phyloP scores from a whole-genome alignment of 2,797 vertebrate species.

The Alfaro cultratus region DNA sequence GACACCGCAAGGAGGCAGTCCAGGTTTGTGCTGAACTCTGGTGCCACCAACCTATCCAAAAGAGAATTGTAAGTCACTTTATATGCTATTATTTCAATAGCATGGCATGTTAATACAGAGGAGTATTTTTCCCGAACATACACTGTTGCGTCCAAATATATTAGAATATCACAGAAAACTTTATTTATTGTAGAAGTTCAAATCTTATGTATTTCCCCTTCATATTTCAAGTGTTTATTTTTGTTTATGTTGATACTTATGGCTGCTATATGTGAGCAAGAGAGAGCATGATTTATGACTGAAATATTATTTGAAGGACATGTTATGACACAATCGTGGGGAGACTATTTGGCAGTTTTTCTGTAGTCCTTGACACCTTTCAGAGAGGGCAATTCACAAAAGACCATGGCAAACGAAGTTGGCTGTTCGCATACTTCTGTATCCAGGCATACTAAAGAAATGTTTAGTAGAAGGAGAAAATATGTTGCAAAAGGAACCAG shows the following conservation, averaged over 20 bases:
- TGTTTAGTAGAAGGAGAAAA: neutral
- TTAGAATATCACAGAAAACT: neutral
- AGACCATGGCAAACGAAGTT: neutral
- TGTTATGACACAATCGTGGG: neutral
- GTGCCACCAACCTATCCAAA: slow-evolving; percentile 78
- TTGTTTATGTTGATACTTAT: neutral
- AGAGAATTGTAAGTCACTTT: slow-evolving; percentile 66
- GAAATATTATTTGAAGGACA: neutral
- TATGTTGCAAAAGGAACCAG: neutral
- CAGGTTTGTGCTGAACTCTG: slow-evolving; percentile 74
- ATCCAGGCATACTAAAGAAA: neutral
- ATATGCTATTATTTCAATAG: neutral
- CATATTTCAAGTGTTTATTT: neutral
- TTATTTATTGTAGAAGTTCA: neutral
- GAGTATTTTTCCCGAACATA: neutral
- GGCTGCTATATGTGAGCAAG: neutral
- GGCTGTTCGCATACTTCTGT: neutral
- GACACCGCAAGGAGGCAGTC: slow-evolving; percentile 41
- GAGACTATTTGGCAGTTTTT: neutral
- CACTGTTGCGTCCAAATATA: neutral
- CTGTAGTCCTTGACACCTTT: neutral
- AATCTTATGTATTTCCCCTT: neutral
- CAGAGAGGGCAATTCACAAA: neutral
- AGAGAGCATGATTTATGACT: neutral
- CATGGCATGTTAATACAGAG: too few relatives aligned